Percentiles rank a stretch among this genome's conserved stretches.
Evolutionary conservation across 2,888 invertebrate species (phyloP).

Genomic region (Microplitis deprimator): DNA sequence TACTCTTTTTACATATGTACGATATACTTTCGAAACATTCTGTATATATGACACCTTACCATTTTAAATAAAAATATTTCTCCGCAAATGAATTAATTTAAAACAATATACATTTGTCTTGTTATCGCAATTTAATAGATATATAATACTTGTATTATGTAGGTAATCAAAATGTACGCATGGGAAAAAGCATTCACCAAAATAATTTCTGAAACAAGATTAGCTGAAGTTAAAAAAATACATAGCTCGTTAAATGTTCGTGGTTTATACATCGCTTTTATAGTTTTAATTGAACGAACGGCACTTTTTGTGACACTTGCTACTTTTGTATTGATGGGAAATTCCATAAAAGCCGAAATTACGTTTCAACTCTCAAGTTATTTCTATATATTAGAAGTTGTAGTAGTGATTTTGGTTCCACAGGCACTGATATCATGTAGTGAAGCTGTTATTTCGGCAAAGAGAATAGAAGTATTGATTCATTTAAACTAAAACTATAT

Average conservation of each 20-base stretch:
- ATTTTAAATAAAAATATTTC: too few species aligned
- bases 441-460: conserved; percentile 76
- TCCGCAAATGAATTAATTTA: conserved; percentile 61
- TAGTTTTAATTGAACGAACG: conserved; percentile 81
- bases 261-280: conserved; percentile 79
- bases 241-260: conserved; percentile 76
- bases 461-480: conserved; percentile 70
- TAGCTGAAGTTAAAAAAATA: conserved; percentile 78
- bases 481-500: not conserved
- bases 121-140: not conserved
- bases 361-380: conserved; percentile 76
- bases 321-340: conserved; percentile 71
- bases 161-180: conserved; percentile 97
- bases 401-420: conserved; percentile 77
- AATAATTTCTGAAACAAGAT: conserved; percentile 83
- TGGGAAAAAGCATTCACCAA: conserved; percentile 94
- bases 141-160: conserved; percentile 55
- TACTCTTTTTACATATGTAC: too few species aligned
- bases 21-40: too few species aligned
- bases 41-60: too few species aligned
- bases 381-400: conserved; percentile 77
- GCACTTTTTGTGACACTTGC: conserved; percentile 80
- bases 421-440: conserved; percentile 71
- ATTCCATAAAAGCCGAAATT: conserved; percentile 65
- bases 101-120: not conserved